Evolutionary conservation across 2,888 invertebrate species (phyloP).

Genomic region (Electrophaes corylata): DNA sequence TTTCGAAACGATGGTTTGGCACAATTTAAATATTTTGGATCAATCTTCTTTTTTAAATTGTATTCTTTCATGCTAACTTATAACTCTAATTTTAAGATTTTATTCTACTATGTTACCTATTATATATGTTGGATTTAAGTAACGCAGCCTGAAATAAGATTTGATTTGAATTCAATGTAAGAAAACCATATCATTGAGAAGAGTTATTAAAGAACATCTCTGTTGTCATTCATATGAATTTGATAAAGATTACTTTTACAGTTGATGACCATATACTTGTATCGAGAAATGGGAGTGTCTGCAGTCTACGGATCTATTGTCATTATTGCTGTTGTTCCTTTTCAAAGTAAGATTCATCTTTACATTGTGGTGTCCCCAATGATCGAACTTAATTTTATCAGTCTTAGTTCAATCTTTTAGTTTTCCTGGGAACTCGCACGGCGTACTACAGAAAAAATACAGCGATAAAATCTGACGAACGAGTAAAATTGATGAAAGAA

Average conservation of each 20-base stretch:
- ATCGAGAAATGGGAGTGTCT: slow-evolving; percentile 79
- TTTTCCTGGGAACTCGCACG: slow-evolving; percentile 69
- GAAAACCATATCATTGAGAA: too few relatives aligned
- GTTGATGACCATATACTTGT: slow-evolving; percentile 80
- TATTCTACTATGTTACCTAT: too few relatives aligned
- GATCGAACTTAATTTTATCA: neutral
- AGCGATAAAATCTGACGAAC: slow-evolving; percentile 87
- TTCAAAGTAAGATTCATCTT: slow-evolving; percentile 65
- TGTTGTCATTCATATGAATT: too few relatives aligned
- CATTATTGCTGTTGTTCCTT: slow-evolving; percentile 77
- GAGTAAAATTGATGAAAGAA: slow-evolving; percentile 92
- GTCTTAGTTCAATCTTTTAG: slow-evolving; percentile 44
- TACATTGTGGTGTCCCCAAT: neutral
- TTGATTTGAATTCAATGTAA: too few relatives aligned
- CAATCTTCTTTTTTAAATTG: too few relatives aligned
- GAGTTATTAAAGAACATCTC: too few relatives aligned
- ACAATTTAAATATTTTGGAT: neutral
- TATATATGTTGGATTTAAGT: too few relatives aligned
- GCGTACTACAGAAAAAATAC: slow-evolving; percentile 72
- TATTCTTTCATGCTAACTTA: too few relatives aligned
- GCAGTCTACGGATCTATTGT: slow-evolving; percentile 80
- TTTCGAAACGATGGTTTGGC: slow-evolving; percentile 85
- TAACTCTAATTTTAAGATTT: too few relatives aligned
- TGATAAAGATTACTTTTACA: slow-evolving; percentile 48
- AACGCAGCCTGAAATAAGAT: too few relatives aligned